Conservation (phyloP, 2,113 vertebrate genomes). For the Cichladusa arquata region DNA sequence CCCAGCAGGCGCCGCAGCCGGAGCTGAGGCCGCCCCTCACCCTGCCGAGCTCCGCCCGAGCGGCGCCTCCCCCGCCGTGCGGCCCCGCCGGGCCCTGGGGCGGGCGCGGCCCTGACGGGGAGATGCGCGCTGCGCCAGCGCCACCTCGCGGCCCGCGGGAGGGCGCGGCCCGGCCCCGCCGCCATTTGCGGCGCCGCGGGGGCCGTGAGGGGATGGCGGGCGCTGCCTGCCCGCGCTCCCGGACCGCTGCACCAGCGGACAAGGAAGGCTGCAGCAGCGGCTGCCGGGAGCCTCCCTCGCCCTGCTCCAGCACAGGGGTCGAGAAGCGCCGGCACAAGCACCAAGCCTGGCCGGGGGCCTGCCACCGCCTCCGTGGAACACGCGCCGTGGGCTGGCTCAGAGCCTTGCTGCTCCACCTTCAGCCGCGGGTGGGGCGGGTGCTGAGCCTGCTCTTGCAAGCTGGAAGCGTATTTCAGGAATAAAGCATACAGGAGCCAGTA, state of each 20-base stretch:
- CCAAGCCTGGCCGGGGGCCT: not conserved
- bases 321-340: not conserved
- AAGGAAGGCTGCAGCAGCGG: not conserved
- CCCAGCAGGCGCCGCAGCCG: not conserved
- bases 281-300: not conserved
- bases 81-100: too few species aligned
- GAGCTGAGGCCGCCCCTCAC: not conserved
- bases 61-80: too few species aligned
- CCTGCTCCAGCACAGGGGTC: not conserved
- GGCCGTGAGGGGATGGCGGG: not conserved
- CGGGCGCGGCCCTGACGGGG: not conserved
- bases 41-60: not conserved
- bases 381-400: not conserved
- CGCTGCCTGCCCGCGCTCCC: too few species aligned
- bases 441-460: not conserved
- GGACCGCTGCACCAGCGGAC: not conserved
- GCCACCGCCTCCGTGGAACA: rapidly evolving
- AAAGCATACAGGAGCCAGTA: not conserved
- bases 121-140: not conserved
- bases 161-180: not conserved
- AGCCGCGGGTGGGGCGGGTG: too few species aligned
- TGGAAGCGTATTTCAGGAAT: not conserved
- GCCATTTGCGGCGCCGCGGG: not conserved
- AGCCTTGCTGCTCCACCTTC: not conserved
- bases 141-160: not conserved